Evolutionary conservation across 2,797 vertebrate genomes (phyloP).

Genomic region (Sorex maritimensis): DNA sequence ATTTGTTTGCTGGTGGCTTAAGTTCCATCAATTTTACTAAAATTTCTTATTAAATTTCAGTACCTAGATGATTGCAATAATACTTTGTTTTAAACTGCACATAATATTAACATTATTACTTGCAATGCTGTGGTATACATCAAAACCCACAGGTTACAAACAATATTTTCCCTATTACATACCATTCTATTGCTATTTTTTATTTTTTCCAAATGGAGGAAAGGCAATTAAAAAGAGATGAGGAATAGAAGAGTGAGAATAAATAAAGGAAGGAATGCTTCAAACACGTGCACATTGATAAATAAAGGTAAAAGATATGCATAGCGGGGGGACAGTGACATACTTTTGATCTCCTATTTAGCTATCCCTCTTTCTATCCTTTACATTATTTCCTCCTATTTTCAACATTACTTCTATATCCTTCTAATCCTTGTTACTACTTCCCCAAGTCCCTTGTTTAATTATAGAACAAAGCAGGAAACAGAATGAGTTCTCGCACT

Average conservation of each 20-base stretch:
- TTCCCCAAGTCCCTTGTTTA: neutral
- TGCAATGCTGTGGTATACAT: neutral
- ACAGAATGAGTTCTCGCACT: neutral
- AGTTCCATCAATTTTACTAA: slow-evolving; percentile 41
- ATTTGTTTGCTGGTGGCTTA: neutral
- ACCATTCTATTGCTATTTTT: neutral
- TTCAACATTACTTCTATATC: neutral
- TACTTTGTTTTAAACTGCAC: slow-evolving; percentile 24
- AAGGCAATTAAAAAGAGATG: neutral
- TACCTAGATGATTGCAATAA: slow-evolving; percentile 11
- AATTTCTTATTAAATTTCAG: slow-evolving; percentile 7
- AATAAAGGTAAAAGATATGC: neutral
- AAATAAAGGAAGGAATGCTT: neutral
- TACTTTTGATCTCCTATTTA: neutral
- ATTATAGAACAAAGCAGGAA: neutral
- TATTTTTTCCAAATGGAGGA: neutral
- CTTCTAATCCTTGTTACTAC: neutral
- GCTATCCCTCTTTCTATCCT: neutral
- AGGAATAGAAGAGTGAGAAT: neutral
- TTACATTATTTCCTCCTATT: neutral
- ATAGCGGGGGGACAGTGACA: neutral
- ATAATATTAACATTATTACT: slow-evolving; percentile 40
- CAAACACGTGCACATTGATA: neutral
- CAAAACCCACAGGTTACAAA: neutral
- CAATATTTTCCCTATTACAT: neutral